A percentile compares a stretch with the other conserved stretches of the same genome.
These are phyloP conservation scores for Prorops nasuta DNA, from an alignment of 1,140 invertebrate genomes.

Conservation along the genomic window DNA sequence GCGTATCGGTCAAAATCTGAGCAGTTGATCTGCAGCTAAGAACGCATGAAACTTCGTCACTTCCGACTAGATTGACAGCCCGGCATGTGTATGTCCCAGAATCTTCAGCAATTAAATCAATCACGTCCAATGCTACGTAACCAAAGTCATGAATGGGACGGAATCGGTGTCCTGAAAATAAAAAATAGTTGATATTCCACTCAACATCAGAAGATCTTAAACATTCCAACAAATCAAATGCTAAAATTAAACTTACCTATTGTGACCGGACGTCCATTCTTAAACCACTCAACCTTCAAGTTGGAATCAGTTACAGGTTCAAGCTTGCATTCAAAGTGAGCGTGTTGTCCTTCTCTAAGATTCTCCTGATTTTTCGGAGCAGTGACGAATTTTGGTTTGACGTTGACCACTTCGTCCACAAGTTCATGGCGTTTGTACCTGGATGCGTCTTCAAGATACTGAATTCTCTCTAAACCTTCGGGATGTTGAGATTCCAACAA, in stretches of 20 bases:
- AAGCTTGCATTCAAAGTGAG: slow-evolving; percentile 96
- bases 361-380: slow-evolving; percentile 83
- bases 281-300: slow-evolving; percentile 91
- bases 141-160: slow-evolving; percentile 95
- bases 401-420: slow-evolving; percentile 79
- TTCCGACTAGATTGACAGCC: slow-evolving; percentile 84
- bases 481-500: slow-evolving; percentile 83
- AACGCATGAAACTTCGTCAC: slow-evolving; percentile 78
- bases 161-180: slow-evolving; percentile 74
- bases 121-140: slow-evolving; percentile 89
- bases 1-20: slow-evolving; percentile 78
- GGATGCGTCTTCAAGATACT: slow-evolving; percentile 85
- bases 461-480: slow-evolving; percentile 84
- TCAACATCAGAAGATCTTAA: neutral
- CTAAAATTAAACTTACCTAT: slow-evolving; percentile 59
- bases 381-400: slow-evolving; percentile 81
- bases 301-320: slow-evolving; percentile 95
- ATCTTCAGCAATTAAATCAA: slow-evolving; percentile 90
- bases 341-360: slow-evolving; percentile 86
- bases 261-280: slow-evolving; percentile 84
- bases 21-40: slow-evolving; percentile 71
- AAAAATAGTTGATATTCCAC: neutral
- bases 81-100: slow-evolving; percentile 91
- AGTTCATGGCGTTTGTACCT: slow-evolving; percentile 80
- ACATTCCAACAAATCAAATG: neutral